Evolutionary conservation across 2,113 vertebrate species (phyloP), one percentile per base, ranked within the genome.

Genomic region (Cisticola juncidis): DNA sequence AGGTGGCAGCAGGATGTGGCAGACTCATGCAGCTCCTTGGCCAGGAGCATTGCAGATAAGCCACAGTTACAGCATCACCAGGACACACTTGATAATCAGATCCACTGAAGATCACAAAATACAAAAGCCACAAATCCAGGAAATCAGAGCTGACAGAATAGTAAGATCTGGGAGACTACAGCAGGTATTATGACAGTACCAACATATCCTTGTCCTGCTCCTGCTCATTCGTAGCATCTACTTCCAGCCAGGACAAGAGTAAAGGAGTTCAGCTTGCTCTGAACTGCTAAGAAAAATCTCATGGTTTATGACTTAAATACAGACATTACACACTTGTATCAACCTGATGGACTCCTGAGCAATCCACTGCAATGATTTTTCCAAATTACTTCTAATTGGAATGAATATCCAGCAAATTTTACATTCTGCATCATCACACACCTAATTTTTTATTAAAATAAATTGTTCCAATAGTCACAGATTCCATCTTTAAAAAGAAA

Each of bases 1-100:
- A 62, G 12, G 16, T 31, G 45, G 7, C 29, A 74, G 62, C 26
- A 80, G n/a, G n/a, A 35, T 35, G 57, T 35, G 22, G 24, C 15
- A 48, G 72, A n/a, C 29, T 17, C 18, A 6, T 29, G 29, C 47
- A 88, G 29, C 17, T 68, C 53, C 57, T 31, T 9, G 7, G 14
- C 64, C 20, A 28, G 35, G 14, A 23, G 8, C 29, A 45, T 5
- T 48, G 62, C 11, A 35, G 42, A 8, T 28, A 65, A 87, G 35
- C 11, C 35, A 38, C 2, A 0, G 0, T 0, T 10, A 21, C 35
- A 7, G 65, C 40, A 17, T 33, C 69, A 25, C 51, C 58, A 38
- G 29, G 25, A 79, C 16, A 5, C 8, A 2, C 16, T 44, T 31
- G 19, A 22, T 57, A 44, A 44, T 26, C 13, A 64, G 38, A 90